Conservation (phyloP, 2,888 invertebrate genomes). For the Halictus quadricinctus region DNA sequence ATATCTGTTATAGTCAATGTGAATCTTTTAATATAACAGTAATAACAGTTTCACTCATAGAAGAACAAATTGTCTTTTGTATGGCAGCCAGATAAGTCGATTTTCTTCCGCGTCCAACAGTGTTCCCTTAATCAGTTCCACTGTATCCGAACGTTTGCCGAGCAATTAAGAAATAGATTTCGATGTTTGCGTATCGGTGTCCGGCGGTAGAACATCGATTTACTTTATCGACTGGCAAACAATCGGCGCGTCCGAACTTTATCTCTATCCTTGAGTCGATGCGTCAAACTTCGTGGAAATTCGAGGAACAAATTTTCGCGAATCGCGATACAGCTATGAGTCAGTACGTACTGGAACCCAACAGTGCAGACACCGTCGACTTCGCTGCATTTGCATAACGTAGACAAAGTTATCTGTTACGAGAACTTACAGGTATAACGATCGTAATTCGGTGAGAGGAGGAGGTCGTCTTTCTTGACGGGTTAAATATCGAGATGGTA, state of each 20-base stretch:
- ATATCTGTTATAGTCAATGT: too few relatives aligned
- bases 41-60: not conserved
- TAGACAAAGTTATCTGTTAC: not conserved
- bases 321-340: not conserved
- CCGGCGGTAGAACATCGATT: not conserved
- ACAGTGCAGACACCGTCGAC: not conserved
- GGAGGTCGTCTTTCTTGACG: not conserved
- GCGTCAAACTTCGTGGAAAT: not conserved
- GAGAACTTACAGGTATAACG: not conserved
- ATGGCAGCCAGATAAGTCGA: not conserved
- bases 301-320: not conserved
- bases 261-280: not conserved
- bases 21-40: not conserved
- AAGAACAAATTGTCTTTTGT: not conserved
- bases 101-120: not conserved
- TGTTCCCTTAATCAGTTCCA: not conserved
- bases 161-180: not conserved
- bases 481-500: conserved; percentile 1
- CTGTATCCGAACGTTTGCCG: not conserved
- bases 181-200: not conserved
- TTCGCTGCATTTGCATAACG: not conserved
- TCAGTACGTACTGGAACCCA: not conserved
- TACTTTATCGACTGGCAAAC: not conserved
- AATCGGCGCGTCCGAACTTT: not conserved
- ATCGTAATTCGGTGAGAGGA: not conserved